Percentiles rank a stretch among this genome's conserved stretches.
These are phyloP conservation scores for Enteromius argenteus DNA, from an alignment of 2,797 vertebrate species.

Conservation along the genomic window DNA sequence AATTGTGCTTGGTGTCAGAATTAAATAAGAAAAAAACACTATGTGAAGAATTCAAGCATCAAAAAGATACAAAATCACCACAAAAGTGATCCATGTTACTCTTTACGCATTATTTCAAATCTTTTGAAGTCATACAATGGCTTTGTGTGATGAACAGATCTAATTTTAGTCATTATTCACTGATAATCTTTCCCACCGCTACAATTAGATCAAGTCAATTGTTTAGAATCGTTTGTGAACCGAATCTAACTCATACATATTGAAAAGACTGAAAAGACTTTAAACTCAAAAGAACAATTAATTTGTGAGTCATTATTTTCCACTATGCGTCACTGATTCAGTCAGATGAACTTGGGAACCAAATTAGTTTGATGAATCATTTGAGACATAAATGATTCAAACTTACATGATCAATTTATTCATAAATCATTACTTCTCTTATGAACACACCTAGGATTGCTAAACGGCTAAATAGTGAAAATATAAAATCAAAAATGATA, in stretches of 20 bases:
- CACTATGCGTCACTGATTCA: not conserved
- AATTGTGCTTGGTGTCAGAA: not conserved
- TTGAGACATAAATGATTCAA: not conserved
- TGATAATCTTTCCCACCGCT: not conserved
- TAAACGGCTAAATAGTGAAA: not conserved
- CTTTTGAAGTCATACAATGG: not conserved
- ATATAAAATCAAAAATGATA: not conserved
- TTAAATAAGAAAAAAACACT: not conserved
- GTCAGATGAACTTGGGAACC: not conserved
- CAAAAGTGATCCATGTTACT: constrained; percentile 1
- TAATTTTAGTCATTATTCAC: not conserved
- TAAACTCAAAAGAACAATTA: not conserved
- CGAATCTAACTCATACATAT: not conserved
- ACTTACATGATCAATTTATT: not conserved
- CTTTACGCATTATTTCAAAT: not conserved
- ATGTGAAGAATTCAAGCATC: not conserved
- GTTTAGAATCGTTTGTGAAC: not conserved
- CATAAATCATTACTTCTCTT: not conserved
- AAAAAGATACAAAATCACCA: not conserved
- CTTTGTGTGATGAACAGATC: not conserved
- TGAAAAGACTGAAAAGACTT: not conserved
- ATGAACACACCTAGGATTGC: not conserved
- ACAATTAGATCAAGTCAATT: not conserved
- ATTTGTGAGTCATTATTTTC: not conserved
- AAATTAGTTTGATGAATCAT: not conserved